Base-by-base conservation (phyloP, 2,113 vertebrate species). In the Cryptotis parvus region DNA sequence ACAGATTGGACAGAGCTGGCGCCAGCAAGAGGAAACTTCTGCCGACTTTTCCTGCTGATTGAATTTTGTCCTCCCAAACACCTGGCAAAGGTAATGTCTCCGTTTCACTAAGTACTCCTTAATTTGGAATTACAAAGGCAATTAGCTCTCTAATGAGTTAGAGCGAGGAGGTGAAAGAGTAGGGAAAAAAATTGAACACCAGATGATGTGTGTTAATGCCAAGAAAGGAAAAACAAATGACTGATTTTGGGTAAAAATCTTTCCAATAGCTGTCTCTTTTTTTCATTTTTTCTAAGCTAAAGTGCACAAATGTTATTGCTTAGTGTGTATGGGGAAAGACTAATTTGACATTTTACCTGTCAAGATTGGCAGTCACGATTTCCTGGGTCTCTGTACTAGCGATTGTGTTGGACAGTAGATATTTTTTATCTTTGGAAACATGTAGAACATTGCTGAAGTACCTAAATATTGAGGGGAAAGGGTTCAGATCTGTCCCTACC, bases 51-150 rank as follows among this genome's bases (percentile, higher is more conserved):
- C 72, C 33, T 75, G 22, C 65, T 90, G 63, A 87, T 65, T 83
- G 61, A 41, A 7, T 1, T 82, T 65, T 63, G 9, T 83, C 68
- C 72, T 94, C 80, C 85, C 81, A 95, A 89, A 89, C 89, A 91
- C 93, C 94, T 89, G 43, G 75, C 90, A 91, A 91, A 90, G 66
- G 61, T 74, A 91, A 92, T 75, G 33, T 90, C 93, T 93, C 73
- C 11, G 0, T 93, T 84, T 93, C 83, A 66, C 90, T 92, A 79
- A 94, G 70, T 88, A 78, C 74, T 86, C 69, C 43, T 91, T 90
- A 94, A 94, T 94, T 95, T 92, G 77, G 73, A 97, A 89, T 96
- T 96, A 89, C 85, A 96, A 94, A 96, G 96, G 66, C 79, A 92
- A 94, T 96, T 94, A 95, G 39, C 66, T 96, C 70, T 82, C 82